Evolutionary conservation across 1,140 invertebrate genomes (phyloP).

Genomic region (Drosophila subobscura): DNA sequence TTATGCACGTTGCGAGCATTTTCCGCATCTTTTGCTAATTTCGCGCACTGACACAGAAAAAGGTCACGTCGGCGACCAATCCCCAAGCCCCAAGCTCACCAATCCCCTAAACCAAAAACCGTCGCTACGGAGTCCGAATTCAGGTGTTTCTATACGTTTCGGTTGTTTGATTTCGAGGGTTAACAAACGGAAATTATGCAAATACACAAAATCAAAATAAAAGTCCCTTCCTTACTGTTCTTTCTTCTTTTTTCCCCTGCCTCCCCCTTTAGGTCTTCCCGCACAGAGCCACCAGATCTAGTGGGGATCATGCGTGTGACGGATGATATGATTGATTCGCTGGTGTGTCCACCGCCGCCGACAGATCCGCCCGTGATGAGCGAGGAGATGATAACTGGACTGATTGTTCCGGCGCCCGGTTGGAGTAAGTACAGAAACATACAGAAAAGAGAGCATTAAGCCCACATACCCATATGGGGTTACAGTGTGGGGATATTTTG

Average conservation of each 20-base stretch:
- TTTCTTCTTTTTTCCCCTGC: not conserved
- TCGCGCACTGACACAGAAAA: slow-evolving; percentile 74
- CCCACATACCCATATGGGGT: not conserved
- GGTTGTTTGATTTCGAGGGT: slow-evolving; percentile 34
- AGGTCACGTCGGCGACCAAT: slow-evolving; percentile 50
- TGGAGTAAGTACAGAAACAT: slow-evolving; percentile 89
- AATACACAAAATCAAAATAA: slow-evolving; percentile 40
- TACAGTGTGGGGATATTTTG: slow-evolving; percentile 35
- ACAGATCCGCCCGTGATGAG: slow-evolving; percentile 95
- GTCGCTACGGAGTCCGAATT: slow-evolving; percentile 20
- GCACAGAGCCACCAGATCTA: slow-evolving; percentile 95
- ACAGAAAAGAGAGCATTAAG: slow-evolving; percentile 8
- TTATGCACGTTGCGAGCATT: slow-evolving; percentile 70
- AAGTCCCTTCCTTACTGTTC: slow-evolving; percentile 16
- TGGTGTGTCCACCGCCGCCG: slow-evolving; percentile 97
- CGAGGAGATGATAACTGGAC: slow-evolving; percentile 97
- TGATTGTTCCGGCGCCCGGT: slow-evolving; percentile 97
- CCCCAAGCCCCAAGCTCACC: not conserved
- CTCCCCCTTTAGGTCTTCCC: slow-evolving; percentile 88
- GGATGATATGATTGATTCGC: slow-evolving; percentile 96
- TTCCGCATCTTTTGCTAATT: slow-evolving; percentile 74
- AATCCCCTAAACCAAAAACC: slow-evolving; percentile 3
- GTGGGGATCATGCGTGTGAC: slow-evolving; percentile 91
- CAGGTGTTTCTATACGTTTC: slow-evolving; percentile 47
- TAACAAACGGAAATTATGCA: slow-evolving; percentile 32